Base-by-base conservation (phyloP, 2,113 vertebrate species). In the Lepisosteus osseus region DNA sequence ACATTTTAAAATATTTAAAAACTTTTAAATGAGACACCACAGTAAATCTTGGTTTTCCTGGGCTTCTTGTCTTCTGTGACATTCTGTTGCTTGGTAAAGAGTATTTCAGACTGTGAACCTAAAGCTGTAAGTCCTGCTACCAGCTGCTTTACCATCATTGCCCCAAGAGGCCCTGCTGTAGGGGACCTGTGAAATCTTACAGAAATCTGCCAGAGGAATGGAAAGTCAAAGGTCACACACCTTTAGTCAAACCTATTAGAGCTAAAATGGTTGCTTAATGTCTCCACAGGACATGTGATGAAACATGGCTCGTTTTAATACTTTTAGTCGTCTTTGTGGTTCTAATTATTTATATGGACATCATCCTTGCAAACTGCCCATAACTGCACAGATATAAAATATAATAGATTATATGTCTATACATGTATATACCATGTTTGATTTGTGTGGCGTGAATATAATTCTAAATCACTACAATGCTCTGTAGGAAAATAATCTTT, bases 131-230 rank as follows among this genome's bases (percentile, higher is more conserved):
- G 40, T 7, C 56, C 41, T 74, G 44, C 57, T 15, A 29, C 7
- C 17, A 55, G 55, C 4, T 3, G 7, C 57, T 74, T 65, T 72
- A 51, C 59, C 61, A 64, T 59, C 5, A 51, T 71, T 67, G 67
- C 54, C 56, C 40, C 64, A 57, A 15, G 54, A 64, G 41, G 67
- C 41, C n/a, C 11, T 72, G 65, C 68, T 72, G 12, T 14, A 56
- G 42, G 29, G 56, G 61, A 76, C 68, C 45, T 78, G 74, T 64
- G 65, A 72, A 75, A 70, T 73, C 54, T 79, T 66, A 66, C 72
- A 71, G 64, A 68, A 40, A 55, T 68, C 70, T 74, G 64, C 68
- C 45, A 70, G 17, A 15, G 64, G 68, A 72, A 61, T 11, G 5
- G 56, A 17, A 63, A 43, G 47, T 11, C 59, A 73, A 63, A 73